A percentile compares a stretch with the other conserved stretches of the same genome.
phyloP scores from a whole-genome alignment of 2,113 vertebrate species.

The Atractosteus spatula region DNA sequence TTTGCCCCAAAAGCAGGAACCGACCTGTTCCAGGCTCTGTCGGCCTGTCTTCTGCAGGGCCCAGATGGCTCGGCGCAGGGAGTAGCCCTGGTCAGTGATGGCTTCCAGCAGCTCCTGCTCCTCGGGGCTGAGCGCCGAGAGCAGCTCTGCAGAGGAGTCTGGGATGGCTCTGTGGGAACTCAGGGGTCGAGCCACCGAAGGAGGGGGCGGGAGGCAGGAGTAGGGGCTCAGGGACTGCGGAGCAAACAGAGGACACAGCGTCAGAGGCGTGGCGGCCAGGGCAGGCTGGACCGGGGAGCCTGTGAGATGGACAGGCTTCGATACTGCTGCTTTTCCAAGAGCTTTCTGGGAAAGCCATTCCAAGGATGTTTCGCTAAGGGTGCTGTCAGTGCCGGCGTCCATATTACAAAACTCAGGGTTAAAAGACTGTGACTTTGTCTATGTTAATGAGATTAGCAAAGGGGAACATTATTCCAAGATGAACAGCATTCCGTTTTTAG shows the following conservation, averaged over 20 bases:
- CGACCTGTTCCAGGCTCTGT: constrained; percentile 81
- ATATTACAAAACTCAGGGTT: neutral
- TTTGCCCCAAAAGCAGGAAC: constrained; percentile 23
- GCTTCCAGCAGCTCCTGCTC: constrained; percentile 80
- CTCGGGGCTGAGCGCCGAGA: constrained; percentile 81
- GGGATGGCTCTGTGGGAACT: constrained; percentile 38
- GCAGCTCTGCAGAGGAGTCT: constrained; percentile 74
- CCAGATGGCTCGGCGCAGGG: constrained; percentile 77
- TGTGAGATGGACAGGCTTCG: neutral
- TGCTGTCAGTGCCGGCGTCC: neutral
- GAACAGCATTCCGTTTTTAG: neutral
- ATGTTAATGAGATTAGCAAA: constrained; percentile 9
- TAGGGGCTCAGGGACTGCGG: constrained; percentile 70
- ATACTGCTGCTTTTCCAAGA: neutral
- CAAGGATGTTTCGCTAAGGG: neutral
- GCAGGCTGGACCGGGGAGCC: neutral
- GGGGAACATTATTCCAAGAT: neutral
- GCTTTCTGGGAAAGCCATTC: neutral
- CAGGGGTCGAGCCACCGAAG: constrained; percentile 14
- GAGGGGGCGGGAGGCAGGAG: constrained; percentile 49
- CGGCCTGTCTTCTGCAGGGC: constrained; percentile 84
- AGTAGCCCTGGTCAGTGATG: constrained; percentile 77
- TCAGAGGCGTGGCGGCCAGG: neutral
- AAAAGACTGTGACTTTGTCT: neutral
- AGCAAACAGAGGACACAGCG: constrained; percentile 22